These are phyloP conservation scores for Epizoanthus ramosus DNA, from an alignment of 92 coral and sea anemone species.

Conservation along the genomic window DNA sequence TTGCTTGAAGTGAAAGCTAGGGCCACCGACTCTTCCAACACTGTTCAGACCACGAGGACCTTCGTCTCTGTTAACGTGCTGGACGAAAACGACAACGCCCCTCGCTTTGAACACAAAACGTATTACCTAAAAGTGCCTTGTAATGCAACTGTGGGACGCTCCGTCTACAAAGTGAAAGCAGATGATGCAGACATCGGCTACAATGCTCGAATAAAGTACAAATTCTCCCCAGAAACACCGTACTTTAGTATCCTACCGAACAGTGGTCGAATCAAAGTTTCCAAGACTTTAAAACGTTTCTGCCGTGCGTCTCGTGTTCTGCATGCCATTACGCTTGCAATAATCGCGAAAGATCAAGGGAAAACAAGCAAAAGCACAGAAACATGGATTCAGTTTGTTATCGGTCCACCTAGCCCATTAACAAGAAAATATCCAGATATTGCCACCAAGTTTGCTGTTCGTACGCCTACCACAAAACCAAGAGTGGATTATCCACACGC, in stretches of 20 bases:
- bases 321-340: slow-evolving; percentile 46
- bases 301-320: slow-evolving; percentile 62
- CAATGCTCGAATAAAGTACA: slow-evolving; percentile 70
- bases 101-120: slow-evolving; percentile 68
- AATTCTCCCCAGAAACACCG: slow-evolving; percentile 69
- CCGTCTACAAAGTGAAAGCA: slow-evolving; percentile 76
- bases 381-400: slow-evolving; percentile 69
- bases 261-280: slow-evolving; percentile 81
- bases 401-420: slow-evolving; percentile 76
- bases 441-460: slow-evolving; percentile 2
- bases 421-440: slow-evolving; percentile 55
- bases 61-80: slow-evolving; percentile 77
- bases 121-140: slow-evolving; percentile 83
- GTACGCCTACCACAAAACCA: not conserved
- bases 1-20: slow-evolving; percentile 90
- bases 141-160: slow-evolving; percentile 74
- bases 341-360: slow-evolving; percentile 80
- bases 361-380: slow-evolving; percentile 57
- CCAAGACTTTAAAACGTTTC: slow-evolving; percentile 65
- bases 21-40: slow-evolving; percentile 47
- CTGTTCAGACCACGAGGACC: slow-evolving; percentile 61
- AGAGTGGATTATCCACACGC: slow-evolving; percentile 8
- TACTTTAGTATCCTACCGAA: slow-evolving; percentile 79
- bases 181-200: slow-evolving; percentile 60
- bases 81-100: slow-evolving; percentile 73